Conservation (phyloP, 2,113 vertebrate species). For the Cervus canadensis region DNA sequence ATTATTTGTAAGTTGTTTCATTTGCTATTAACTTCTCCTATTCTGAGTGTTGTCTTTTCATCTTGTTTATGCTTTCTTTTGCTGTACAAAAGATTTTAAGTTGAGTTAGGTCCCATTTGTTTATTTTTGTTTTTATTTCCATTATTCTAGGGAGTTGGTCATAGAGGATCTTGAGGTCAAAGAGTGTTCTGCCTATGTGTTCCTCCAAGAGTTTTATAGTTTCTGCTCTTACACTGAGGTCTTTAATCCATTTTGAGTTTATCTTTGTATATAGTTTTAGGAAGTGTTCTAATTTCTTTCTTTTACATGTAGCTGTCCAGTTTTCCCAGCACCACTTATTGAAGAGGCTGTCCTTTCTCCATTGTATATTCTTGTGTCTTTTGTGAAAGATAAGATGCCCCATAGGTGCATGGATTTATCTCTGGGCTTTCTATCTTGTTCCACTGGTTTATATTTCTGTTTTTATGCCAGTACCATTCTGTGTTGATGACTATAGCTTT, state of each 20-base stretch:
- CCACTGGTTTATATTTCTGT: not conserved
- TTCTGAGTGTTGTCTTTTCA: not conserved
- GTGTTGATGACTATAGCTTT: not conserved
- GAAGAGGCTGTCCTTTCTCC: not conserved
- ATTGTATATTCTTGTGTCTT: not conserved
- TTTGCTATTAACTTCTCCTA: not conserved
- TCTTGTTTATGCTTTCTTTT: not conserved
- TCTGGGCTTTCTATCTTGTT: not conserved
- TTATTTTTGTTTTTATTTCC: not conserved
- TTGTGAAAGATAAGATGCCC: not conserved
- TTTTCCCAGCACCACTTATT: not conserved
- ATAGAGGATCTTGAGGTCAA: not conserved
- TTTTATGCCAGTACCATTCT: not conserved
- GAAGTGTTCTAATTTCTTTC: not conserved
- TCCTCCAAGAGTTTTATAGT: not conserved
- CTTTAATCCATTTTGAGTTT: not conserved
- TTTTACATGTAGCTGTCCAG: not conserved
- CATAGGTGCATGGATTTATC: not conserved
- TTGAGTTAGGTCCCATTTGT: not conserved
- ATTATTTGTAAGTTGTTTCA: not conserved
- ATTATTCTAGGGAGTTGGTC: not conserved
- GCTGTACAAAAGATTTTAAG: not conserved
- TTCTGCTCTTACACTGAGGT: not conserved
- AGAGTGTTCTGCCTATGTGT: not conserved
- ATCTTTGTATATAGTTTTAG: not conserved